Base-by-base conservation (phyloP, 2,113 vertebrate species). In the Oriolus oriolus region DNA sequence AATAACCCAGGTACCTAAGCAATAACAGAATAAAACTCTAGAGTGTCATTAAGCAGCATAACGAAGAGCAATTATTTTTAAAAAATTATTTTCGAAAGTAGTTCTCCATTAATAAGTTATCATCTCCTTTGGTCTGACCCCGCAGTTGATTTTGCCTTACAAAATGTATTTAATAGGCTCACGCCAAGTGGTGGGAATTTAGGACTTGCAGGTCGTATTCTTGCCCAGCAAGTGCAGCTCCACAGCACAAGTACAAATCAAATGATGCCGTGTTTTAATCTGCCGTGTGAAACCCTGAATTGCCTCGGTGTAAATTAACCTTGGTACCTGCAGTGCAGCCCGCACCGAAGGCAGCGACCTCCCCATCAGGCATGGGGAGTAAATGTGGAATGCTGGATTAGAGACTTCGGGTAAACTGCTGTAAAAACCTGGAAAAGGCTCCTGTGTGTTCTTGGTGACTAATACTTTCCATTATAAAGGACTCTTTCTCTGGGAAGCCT, bases 401-500 rank as follows among this genome's bases (percentile, higher is more conserved):
- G 66, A 95, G 50, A 23, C 49, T 73, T 16, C 41, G 61, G 63
- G 53, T 49, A 12, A 73, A 1, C 27, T 53, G 16, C 3, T 65
- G 52, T n/a, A 90, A 79, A 91, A 91, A 19, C 52, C 44, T 82
- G 90, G 84, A 66, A 66, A 68, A 82, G 65, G 18, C 49, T 93
- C 39, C 56, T 10, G 31, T 15, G 31, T 28, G 10, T 39, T 63
- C 69, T 59, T 84, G 28, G 84, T 94, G 92, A 93, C 63, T 81
- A 78, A 95, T 10, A 22, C 66, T 95, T 97, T 93, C 91, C 94
- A 95, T 92, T 73, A 21, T 60, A 65, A 56, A 89, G 24, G 84
- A 37, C n/a, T 96, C 47, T 90, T 83, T 89, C 94, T 76, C 12
- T 33, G 73, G 92, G 76, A 94, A 96, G 85, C 49, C 28, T 84